These are phyloP conservation scores for Saccostrea cuccullata DNA, from an alignment of 1,140 invertebrate species.

Conservation along the genomic window DNA sequence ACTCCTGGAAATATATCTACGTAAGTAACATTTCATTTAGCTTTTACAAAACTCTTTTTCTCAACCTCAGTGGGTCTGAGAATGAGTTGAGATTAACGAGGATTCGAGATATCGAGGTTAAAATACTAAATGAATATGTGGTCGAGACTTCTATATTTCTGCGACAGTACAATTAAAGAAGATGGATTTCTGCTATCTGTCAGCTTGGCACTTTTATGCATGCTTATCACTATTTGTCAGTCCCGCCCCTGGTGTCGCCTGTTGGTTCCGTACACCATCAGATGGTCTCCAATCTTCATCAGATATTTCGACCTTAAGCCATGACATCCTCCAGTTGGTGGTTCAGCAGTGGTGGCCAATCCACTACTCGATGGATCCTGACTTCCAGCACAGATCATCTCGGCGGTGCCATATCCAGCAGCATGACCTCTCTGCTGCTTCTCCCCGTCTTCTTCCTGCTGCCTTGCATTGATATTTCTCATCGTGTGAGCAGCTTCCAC, in stretches of 20 bases:
- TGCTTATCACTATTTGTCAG: neutral
- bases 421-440: slow-evolving; percentile 30
- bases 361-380: slow-evolving; percentile 25
- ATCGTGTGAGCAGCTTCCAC: neutral
- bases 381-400: slow-evolving; percentile 27
- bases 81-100: no score
- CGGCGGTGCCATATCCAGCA: slow-evolving; percentile 47
- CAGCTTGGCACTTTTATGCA: neutral
- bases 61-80: no score
- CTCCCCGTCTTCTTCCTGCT: slow-evolving; percentile 7
- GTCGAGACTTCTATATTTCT: no score
- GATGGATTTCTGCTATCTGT: neutral
- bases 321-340: slow-evolving; percentile 50
- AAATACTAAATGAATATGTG: no score
- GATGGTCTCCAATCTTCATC: slow-evolving; percentile 37
- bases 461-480: slow-evolving; percentile 24
- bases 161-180: neutral
- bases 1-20: neutral
- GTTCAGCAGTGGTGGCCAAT: slow-evolving; percentile 49
- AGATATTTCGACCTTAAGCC: slow-evolving; percentile 39
- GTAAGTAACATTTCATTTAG: neutral
- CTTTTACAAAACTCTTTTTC: no score
- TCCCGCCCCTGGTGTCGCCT: neutral
- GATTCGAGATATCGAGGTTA: no score
- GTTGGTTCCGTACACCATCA: neutral